Evolutionary conservation across 2,888 invertebrate genomes (phyloP).

Genomic region (Parnassius orleans): DNA sequence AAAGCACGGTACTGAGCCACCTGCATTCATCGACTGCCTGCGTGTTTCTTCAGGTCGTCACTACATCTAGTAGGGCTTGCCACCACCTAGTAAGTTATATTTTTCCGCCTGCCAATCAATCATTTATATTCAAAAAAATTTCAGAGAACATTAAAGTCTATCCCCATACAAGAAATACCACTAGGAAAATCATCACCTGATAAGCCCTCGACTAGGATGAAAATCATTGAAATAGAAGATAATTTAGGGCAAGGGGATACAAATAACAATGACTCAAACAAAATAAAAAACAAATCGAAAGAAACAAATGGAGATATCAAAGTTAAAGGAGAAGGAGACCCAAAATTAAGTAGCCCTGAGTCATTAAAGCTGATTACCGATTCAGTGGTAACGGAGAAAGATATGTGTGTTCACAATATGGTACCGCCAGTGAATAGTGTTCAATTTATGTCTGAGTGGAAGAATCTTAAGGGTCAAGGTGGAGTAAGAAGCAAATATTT

Average conservation of each 20-base stretch:
- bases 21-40: too few species aligned
- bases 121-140: constrained; percentile 31
- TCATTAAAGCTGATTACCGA: constrained; percentile 51
- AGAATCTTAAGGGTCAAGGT: constrained; percentile 70
- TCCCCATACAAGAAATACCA: constrained; percentile 72
- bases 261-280: constrained; percentile 49
- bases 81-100: too few species aligned
- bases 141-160: constrained; percentile 79
- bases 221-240: constrained; percentile 54
- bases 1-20: too few species aligned
- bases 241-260: constrained; percentile 45
- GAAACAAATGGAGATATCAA: constrained; percentile 22
- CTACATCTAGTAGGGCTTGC: too few species aligned
- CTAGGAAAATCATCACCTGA: constrained; percentile 47
- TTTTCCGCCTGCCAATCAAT: too few species aligned
- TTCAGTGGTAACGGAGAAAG: constrained; percentile 39
- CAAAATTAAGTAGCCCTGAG: constrained; percentile 41
- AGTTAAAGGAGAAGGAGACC: constrained; percentile 22
- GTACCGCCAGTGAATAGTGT: constrained; percentile 82
- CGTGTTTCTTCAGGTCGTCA: too few species aligned
- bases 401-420: constrained; percentile 34
- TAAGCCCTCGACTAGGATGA: constrained; percentile 52
- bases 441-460: constrained; percentile 85
- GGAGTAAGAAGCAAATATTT: constrained; percentile 81
- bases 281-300: constrained; percentile 19